Evolutionary conservation across 2,888 invertebrate species (phyloP), one percentile per base, ranked within the genome.

Genomic region (Molorchus minor): DNA sequence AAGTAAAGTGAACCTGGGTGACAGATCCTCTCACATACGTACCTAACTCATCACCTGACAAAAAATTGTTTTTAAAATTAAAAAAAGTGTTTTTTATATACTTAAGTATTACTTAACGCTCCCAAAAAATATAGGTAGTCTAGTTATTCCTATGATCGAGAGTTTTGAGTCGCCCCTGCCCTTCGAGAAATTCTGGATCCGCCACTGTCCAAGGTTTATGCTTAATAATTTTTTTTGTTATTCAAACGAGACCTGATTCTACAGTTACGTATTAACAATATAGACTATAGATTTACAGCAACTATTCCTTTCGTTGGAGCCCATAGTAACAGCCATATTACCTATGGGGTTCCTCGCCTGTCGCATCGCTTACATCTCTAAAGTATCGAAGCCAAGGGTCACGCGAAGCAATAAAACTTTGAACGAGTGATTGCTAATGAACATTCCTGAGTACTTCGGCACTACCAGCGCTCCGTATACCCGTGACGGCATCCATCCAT

Each of bases 401-500:
- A 70, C 70, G 64, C 63, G 62, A 68, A 70, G 60, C 70, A n/a
- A 63, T 63, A 65, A 65, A 67, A 62, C 66, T 63, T 51, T 49
- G 68, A 65, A 52, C 52, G 52, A 21, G 40, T 52, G 52, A 52
- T 40, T 33, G 52, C 52, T 52, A 52, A 52, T 52, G 52, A 52
- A 52, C 52, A 52, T 52, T 52, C 52, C 19, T 52, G 52, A 41
- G 41, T 33, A 52, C 52, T 17, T 52, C 41, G n/a, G 41, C 29
- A 41, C 41, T 52, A 10, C 33, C 33, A 33, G 33, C 33, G 33
- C n/a, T n/a, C n/a, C n/a, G n/a, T 16, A 38, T n/a, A n/a, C n/a
- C 30, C 58, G 53, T 58, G 58, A 53, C 58, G 46, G 54, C 59
- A 55, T 59, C 55, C n/a, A 36, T 36, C 36, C 54, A 55, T 49